Conservation (phyloP, 2,888 invertebrate species). For the Ochropleura leucogaster region DNA sequence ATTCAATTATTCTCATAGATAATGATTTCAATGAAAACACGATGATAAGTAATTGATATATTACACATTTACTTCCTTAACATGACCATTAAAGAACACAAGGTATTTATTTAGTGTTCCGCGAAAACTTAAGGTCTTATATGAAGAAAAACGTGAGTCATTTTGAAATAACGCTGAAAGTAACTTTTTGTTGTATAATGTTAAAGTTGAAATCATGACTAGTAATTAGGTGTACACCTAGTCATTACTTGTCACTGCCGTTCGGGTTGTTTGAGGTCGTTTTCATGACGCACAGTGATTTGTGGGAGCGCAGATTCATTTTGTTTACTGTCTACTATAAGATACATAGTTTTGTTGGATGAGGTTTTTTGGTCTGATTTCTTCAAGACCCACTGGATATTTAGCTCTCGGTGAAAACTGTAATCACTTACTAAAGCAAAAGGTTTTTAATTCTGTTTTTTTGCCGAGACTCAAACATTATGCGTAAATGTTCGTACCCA, state of each 20-base stretch:
- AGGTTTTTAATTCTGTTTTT: not conserved
- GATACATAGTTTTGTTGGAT: not conserved
- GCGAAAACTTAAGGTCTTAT: not conserved
- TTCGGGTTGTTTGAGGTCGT: not conserved
- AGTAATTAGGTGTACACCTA: too few species aligned
- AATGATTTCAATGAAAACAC: slow-evolving; percentile 3
- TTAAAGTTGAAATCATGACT: not conserved
- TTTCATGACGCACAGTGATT: not conserved
- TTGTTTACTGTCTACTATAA: not conserved
- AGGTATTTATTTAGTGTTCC: slow-evolving; percentile 18
- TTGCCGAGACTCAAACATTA: not conserved
- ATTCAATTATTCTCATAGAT: not conserved
- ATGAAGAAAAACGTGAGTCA: slow-evolving; percentile 16
- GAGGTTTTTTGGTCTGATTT: not conserved
- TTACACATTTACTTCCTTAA: slow-evolving; percentile 15
- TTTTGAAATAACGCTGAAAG: not conserved
- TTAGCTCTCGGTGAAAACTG: not conserved
- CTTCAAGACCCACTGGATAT: not conserved
- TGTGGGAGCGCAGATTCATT: not conserved
- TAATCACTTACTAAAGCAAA: not conserved
- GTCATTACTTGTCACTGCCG: not conserved
- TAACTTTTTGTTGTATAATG: slow-evolving; percentile 7
- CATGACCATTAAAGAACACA: not conserved
- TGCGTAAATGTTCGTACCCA: too few species aligned
- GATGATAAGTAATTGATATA: slow-evolving; percentile 12